phyloP scores from a whole-genome alignment of 2,113 vertebrate genomes.

The Condylura cristata region DNA sequence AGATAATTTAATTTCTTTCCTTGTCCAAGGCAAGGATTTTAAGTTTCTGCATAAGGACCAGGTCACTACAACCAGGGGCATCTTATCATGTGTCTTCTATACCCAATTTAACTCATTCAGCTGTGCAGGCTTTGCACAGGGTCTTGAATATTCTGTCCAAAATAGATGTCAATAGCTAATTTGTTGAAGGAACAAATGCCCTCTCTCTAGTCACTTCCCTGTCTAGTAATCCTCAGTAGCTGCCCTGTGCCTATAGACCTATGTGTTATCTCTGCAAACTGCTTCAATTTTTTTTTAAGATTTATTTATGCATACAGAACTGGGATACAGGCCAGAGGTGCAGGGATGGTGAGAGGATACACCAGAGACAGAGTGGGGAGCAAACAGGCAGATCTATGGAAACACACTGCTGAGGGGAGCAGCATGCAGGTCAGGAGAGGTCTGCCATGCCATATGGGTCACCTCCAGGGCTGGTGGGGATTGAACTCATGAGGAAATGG shows the following conservation, averaged over 20 bases:
- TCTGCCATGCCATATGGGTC: no score
- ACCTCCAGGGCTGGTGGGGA: no score
- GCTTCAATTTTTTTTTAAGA: no score
- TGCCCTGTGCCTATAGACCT: not conserved
- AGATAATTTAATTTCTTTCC: slow-evolving; percentile 31
- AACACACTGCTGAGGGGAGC: no score
- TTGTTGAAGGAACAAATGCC: not conserved
- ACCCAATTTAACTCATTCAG: not conserved
- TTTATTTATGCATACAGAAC: no score
- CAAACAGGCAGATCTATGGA: no score
- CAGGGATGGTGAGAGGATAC: no score
- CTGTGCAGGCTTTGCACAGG: not conserved
- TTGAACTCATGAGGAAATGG: no score
- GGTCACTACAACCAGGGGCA: not conserved
- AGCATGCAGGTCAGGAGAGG: no score
- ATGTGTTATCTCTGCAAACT: not conserved
- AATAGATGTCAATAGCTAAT: not conserved
- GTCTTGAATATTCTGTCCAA: not conserved
- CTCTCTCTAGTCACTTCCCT: not conserved
- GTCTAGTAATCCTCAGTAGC: not conserved
- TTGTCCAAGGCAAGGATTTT: not conserved
- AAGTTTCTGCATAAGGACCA: not conserved
- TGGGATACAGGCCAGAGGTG: no score
- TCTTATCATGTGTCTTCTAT: not conserved
- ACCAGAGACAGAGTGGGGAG: no score